phyloP scores from a whole-genome alignment of 2,113 vertebrate species.

The Leucopsar rothschildi region DNA sequence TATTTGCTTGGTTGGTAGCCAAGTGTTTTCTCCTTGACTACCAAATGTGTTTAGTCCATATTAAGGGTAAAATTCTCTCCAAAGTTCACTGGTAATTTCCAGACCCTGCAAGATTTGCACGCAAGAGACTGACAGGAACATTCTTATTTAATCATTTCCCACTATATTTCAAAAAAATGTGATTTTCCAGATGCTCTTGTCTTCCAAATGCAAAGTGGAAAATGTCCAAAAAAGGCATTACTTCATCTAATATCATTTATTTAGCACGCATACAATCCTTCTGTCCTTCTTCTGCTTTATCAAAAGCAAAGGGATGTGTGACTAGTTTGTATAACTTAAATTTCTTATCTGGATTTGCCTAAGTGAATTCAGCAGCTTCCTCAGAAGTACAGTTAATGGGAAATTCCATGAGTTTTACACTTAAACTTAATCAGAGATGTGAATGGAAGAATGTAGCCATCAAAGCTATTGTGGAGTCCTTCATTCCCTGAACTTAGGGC shows the following conservation, averaged over 20 bases:
- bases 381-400: conserved; percentile 25
- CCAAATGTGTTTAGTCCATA: conserved; percentile 11
- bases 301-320: not conserved
- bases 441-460: conserved; percentile 11
- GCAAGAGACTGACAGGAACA: not conserved
- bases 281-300: not conserved
- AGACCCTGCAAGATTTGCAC: not conserved
- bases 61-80: conserved; percentile 13
- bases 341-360: conserved; percentile 8
- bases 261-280: not conserved
- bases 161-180: not conserved
- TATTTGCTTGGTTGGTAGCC: conserved; percentile 45
- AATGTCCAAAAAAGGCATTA: conserved; percentile 28
- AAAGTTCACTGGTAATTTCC: conserved; percentile 16
- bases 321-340: not conserved
- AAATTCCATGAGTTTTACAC: conserved; percentile 33
- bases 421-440: conserved; percentile 33
- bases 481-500: conserved; percentile 4
- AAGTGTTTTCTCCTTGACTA: conserved; percentile 54
- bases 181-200: not conserved
- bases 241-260: not conserved
- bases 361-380: conserved; percentile 30
- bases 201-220: not conserved
- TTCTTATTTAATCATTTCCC: conserved; percentile 44
- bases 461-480: not conserved